A percentile compares a stretch with the other conserved stretches of the same genome.
Conservation (phyloP, 2,888 invertebrate species). For the Ecliptopera silaceata region DNA sequence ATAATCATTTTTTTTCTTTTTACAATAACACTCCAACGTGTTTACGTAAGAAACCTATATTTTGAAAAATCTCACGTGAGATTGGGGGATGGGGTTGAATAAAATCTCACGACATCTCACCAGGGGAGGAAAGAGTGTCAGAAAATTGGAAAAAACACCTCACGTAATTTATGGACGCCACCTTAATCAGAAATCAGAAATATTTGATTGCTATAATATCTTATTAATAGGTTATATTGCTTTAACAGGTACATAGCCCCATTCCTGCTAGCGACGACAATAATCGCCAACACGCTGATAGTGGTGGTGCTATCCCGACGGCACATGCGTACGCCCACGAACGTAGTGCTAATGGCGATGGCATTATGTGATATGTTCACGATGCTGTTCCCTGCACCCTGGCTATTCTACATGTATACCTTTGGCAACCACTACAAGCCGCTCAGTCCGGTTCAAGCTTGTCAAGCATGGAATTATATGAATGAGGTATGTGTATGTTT, state of each 20-base stretch:
- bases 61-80: too few relatives aligned
- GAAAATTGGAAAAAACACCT: too few relatives aligned
- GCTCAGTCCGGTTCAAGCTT: conserved; percentile 88
- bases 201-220: too few relatives aligned
- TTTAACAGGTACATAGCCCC: conserved; percentile 87
- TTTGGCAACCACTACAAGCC: conserved; percentile 94
- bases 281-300: conserved; percentile 95
- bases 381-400: conserved; percentile 94
- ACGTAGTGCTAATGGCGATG: conserved; percentile 97
- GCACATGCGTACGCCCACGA: conserved; percentile 96
- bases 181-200: too few relatives aligned
- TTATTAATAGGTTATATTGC: too few relatives aligned
- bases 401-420: conserved; percentile 96
- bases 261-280: conserved; percentile 92
- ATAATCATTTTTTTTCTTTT: too few relatives aligned
- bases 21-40: too few relatives aligned
- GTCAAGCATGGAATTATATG: conserved; percentile 91
- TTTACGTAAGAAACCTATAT: too few relatives aligned
- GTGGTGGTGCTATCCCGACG: conserved; percentile 94
- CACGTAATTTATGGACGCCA: too few relatives aligned
- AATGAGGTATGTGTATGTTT: conserved; percentile 85
- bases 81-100: too few relatives aligned
- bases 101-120: too few relatives aligned
- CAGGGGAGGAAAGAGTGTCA: too few relatives aligned
- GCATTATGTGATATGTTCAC: conserved; percentile 97